phyloP scores from a whole-genome alignment of 2,888 invertebrate genomes.

The Apotomis betuletana region DNA sequence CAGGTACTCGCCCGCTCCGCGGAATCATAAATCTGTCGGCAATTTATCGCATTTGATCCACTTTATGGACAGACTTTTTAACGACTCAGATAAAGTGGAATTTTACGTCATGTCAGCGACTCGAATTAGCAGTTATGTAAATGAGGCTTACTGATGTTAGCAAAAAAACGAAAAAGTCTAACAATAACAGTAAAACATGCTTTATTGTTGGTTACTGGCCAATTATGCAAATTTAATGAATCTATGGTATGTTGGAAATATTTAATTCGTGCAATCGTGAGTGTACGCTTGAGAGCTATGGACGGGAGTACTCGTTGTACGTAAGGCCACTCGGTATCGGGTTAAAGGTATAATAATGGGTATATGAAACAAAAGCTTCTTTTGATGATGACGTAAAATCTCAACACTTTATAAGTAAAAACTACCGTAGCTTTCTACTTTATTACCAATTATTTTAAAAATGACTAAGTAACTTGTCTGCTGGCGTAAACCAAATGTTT shows the following conservation, averaged over 20 bases:
- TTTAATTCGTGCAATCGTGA: conserved; percentile 3
- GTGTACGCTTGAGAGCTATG: background rate
- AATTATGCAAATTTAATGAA: conserved; percentile 37
- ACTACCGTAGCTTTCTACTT: no score
- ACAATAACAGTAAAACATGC: conserved; percentile 36
- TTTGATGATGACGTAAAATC: no score
- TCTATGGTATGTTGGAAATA: conserved; percentile 10
- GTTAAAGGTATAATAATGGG: no score
- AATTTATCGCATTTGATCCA: conserved; percentile 59
- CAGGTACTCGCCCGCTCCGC: conserved; percentile 47
- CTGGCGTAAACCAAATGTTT: no score
- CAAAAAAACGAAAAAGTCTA: conserved; percentile 29
- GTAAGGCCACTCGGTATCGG: no score
- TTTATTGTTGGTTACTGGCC: conserved; percentile 29
- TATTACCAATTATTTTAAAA: no score
- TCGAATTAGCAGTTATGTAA: conserved; percentile 53
- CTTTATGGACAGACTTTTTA: conserved; percentile 66
- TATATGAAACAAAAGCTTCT: no score
- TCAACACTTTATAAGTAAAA: no score
- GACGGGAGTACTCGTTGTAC: no score
- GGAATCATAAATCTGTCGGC: conserved; percentile 60
- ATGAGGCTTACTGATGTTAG: conserved; percentile 40
- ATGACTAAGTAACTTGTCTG: no score
- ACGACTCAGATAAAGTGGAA: conserved; percentile 52
- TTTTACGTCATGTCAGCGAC: conserved; percentile 44